Conservation (phyloP, 2,888 invertebrate genomes). For the Synergus japonicus region DNA sequence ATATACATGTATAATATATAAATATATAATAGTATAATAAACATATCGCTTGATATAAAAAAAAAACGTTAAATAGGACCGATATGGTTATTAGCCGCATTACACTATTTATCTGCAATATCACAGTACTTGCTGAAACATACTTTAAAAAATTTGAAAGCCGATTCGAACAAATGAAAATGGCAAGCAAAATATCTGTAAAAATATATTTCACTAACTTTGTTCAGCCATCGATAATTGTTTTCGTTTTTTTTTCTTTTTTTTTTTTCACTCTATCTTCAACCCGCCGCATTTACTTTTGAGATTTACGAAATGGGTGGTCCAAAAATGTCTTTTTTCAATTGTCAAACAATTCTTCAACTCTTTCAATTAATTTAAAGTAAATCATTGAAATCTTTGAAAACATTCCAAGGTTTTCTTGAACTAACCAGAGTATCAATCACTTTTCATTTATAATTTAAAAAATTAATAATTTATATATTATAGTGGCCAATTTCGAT, state of each 20-base stretch:
- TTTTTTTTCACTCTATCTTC: not conserved
- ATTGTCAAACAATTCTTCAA: no score
- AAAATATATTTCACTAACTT: constrained; percentile 55
- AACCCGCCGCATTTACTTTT: not conserved
- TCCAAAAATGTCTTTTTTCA: not conserved
- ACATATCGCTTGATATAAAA: constrained; percentile 69
- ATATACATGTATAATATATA: constrained; percentile 55
- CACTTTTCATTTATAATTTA: no score
- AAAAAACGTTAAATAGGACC: constrained; percentile 69
- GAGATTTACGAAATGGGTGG: not conserved
- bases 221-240: constrained; percentile 54
- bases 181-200: constrained; percentile 70
- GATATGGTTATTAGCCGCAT: constrained; percentile 72
- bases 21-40: constrained; percentile 63
- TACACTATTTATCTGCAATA: constrained; percentile 76
- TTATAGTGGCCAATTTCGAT: no score
- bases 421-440: no score
- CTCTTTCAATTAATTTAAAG: no score
- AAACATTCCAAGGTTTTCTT: no score
- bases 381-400: no score
- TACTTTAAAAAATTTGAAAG: constrained; percentile 70
- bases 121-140: constrained; percentile 77
- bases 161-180: constrained; percentile 68
- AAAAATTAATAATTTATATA: no score
- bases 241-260: constrained; percentile 45